phyloP scores from a whole-genome alignment of 2,888 invertebrate genomes.

The Amorpha juglandis region DNA sequence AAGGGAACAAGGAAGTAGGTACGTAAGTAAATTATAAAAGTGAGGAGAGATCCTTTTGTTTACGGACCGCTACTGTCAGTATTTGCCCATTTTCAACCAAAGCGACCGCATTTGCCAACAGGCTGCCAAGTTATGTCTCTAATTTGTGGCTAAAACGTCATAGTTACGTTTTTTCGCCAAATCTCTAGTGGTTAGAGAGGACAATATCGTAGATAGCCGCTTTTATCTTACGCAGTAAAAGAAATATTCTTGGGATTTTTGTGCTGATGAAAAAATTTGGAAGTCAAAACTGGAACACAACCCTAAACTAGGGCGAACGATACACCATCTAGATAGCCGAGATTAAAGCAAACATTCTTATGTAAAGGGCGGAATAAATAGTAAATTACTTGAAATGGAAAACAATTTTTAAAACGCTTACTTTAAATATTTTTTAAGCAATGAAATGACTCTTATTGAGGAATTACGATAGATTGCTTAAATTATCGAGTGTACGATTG shows the following conservation, averaged over 20 bases:
- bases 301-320: conserved; percentile 18
- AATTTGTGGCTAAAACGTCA: conserved; percentile 44
- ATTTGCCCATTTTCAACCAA: conserved; percentile 51
- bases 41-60: conserved; percentile 69
- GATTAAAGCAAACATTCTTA: conserved; percentile 18
- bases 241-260: conserved; percentile 36
- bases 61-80: conserved; percentile 60
- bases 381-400: background rate
- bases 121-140: conserved; percentile 51
- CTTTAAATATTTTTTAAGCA: background rate
- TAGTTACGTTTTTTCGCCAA: conserved; percentile 46
- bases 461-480: background rate
- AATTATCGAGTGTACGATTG: background rate
- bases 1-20: conserved; percentile 66
- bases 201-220: conserved; percentile 41
- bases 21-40: conserved; percentile 76
- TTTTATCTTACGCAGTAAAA: conserved; percentile 43
- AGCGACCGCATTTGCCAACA: conserved; percentile 55
- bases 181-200: conserved; percentile 42
- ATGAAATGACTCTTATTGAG: background rate
- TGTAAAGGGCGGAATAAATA: conserved; percentile 12
- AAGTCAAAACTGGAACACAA: conserved; percentile 23
- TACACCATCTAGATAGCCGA: conserved; percentile 17
- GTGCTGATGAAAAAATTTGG: conserved; percentile 32
- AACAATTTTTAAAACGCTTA: background rate